Evolutionary conservation across 2,113 vertebrate species (phyloP).

Genomic region (Menura novaehollandiae): DNA sequence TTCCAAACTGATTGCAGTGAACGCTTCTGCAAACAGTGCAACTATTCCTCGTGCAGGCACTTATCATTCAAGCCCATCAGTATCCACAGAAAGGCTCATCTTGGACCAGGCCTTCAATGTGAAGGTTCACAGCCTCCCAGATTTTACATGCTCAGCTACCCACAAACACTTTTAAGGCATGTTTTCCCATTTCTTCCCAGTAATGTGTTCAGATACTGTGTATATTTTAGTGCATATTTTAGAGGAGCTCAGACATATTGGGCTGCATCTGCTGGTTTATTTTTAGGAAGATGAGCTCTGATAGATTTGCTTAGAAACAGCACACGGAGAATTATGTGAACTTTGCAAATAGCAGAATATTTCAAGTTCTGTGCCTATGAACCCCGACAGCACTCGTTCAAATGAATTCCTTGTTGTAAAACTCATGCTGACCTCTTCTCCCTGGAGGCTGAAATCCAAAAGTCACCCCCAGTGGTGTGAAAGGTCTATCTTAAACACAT

Average conservation of each 20-base stretch:
- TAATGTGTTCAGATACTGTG: neutral
- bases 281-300: neutral
- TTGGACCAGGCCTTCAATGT: neutral
- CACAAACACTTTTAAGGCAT: neutral
- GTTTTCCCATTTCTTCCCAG: neutral
- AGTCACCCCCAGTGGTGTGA: neutral
- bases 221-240: neutral
- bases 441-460: neutral
- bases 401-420: constrained; percentile 1
- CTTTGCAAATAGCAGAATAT: constrained; percentile 37
- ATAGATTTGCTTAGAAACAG: constrained; percentile 22
- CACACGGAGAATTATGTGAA: neutral
- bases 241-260: constrained; percentile 29
- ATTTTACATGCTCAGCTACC: neutral
- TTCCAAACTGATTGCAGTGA: neutral
- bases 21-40: neutral
- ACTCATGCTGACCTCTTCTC: constrained; percentile 17
- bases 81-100: neutral
- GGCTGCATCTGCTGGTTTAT: constrained; percentile 39
- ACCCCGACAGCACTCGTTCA: neutral
- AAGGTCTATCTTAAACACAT: constrained; percentile 6
- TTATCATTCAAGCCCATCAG: neutral
- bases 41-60: neutral
- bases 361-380: neutral
- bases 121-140: neutral